Conservation (phyloP, 2,797 vertebrate species). For the Pangasius larnaudii region DNA sequence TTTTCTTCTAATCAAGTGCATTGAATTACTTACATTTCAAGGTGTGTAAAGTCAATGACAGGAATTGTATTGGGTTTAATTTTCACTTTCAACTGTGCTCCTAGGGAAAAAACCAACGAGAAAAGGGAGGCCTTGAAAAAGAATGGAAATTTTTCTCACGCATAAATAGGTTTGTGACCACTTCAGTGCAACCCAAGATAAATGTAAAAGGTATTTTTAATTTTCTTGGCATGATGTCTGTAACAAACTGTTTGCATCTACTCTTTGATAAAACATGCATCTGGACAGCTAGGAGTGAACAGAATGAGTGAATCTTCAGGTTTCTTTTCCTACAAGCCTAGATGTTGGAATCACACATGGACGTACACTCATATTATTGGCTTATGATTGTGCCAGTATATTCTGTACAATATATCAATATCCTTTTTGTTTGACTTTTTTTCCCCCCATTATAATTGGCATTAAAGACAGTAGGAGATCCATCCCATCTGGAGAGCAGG, state of each 20-base stretch:
- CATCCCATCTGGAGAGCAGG: background rate
- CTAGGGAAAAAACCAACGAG: conserved; percentile 15
- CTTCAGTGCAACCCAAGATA: background rate
- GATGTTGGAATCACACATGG: background rate
- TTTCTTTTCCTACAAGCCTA: background rate
- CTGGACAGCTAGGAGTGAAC: background rate
- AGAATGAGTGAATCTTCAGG: background rate
- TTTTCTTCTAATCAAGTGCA: background rate
- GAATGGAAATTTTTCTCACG: conserved; percentile 10
- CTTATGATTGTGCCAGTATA: background rate
- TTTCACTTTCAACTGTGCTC: background rate
- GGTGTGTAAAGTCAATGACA: background rate
- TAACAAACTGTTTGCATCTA: background rate
- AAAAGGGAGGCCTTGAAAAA: conserved; percentile 5
- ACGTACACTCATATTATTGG: no score
- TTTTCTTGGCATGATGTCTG: background rate
- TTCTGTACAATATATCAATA: background rate
- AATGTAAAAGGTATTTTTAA: background rate
- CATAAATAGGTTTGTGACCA: conserved; percentile 26
- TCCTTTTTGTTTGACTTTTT: background rate
- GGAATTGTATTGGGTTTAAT: background rate
- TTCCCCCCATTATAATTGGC: background rate
- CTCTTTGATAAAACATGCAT: background rate
- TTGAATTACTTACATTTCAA: background rate
- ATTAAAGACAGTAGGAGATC: background rate